Base-by-base conservation (phyloP, 1,140 invertebrate species). In the Procambarus clarkii region DNA sequence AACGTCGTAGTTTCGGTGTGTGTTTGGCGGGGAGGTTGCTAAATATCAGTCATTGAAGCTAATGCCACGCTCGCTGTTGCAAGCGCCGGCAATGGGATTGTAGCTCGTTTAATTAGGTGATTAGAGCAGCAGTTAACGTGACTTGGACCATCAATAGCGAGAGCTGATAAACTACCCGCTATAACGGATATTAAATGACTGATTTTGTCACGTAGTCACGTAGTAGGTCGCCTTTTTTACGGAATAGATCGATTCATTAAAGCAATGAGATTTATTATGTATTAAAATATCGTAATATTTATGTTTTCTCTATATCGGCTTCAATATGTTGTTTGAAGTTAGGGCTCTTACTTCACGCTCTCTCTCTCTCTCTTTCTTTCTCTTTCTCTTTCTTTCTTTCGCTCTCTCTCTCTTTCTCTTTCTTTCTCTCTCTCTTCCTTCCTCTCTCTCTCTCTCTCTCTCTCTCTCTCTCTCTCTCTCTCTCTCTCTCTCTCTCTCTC, bases 291-390 rank as follows among this genome's bases (percentile, higher is more conserved):
- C n/a, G n/a, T n/a, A n/a, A n/a, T n/a, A n/a, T n/a, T n/a, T n/a
- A n/a, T n/a, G n/a, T n/a, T n/a, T n/a, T n/a, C n/a, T n/a, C n/a
- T n/a, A n/a, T n/a, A n/a, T n/a, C n/a, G 3, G 74, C 24, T 48
- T 44, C 15, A 78, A 34, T 78, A 4, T 13, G 76, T 45, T 45
- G 76, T 34, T n/a, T 13, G 34, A 13, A 78, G 54, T 58, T 4
- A 58, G 54, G 54, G 54, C 13, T 4, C n/a, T n/a, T n/a, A n/a
- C n/a, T n/a, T n/a, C n/a, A n/a, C n/a, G n/a, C n/a, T 58, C n/a
- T 34, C 2, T 46, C 48, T 58, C 46, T 83, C 60, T 83, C 60
- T 83, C 81, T 83, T 44, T 83, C 81, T 64, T 50, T 83, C 81
- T 83, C 60, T 83, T 50, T 64, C 60, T 76, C 74, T 44, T 18